Percentiles rank a stretch among this genome's conserved stretches.
phyloP scores from a whole-genome alignment of 1,140 invertebrate genomes.

The Neodiprion lecontei region DNA sequence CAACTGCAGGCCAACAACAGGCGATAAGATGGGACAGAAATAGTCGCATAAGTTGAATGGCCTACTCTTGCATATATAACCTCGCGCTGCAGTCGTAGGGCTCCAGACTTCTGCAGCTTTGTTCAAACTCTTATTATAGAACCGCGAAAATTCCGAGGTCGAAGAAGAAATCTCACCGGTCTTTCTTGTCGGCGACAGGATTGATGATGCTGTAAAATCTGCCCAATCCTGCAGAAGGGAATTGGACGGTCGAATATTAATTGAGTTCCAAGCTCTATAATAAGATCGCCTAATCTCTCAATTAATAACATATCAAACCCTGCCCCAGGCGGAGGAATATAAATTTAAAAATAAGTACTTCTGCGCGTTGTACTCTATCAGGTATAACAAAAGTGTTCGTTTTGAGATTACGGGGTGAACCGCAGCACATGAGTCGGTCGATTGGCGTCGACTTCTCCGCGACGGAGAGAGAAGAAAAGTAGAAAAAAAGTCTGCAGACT shows the following conservation, averaged over 20 bases:
- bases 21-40: constrained; percentile 1
- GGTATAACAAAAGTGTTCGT: too few relatives aligned
- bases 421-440: too few relatives aligned
- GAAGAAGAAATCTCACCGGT: constrained; percentile 30
- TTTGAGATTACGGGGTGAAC: too few relatives aligned
- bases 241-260: neutral
- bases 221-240: neutral
- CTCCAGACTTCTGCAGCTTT: neutral
- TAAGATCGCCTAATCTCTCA: too few relatives aligned
- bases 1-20: neutral
- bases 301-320: too few relatives aligned
- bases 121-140: too few relatives aligned
- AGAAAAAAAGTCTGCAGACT: neutral
- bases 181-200: neutral
- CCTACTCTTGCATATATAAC: neutral
- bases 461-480: constrained; percentile 16
- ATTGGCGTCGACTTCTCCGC: neutral
- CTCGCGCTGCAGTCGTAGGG: neutral
- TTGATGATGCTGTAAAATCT: neutral
- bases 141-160: constrained; percentile 2
- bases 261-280: too few relatives aligned
- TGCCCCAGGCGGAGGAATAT: too few relatives aligned
- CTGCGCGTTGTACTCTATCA: too few relatives aligned
- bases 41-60: neutral
- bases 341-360: too few relatives aligned